phyloP scores from a whole-genome alignment of 2,797 vertebrate species.

The Periophthalmus magnuspinnatus region DNA sequence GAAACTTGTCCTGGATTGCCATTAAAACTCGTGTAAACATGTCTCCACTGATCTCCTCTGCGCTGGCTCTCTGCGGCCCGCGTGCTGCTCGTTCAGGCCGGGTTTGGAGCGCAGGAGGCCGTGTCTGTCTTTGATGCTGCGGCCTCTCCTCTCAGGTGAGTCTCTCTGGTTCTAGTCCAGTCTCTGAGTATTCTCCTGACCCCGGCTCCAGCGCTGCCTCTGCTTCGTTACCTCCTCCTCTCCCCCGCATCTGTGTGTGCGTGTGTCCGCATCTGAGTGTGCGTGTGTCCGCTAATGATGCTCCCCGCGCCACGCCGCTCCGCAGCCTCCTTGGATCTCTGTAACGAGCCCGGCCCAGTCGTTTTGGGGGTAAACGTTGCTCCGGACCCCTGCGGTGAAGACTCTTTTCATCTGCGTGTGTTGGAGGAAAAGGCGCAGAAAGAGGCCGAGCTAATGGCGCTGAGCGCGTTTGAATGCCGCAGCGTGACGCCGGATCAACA shows the following conservation, averaged over 20 bases:
- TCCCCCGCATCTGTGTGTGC: background rate
- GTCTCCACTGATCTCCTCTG: too few species aligned
- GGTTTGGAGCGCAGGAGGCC: too few species aligned
- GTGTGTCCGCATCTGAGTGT: background rate
- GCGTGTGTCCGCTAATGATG: background rate
- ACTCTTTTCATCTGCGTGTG: background rate
- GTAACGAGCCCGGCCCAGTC: constrained; percentile 1
- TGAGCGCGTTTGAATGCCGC: background rate
- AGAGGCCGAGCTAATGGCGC: constrained; percentile 3
- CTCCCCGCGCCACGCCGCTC: too few species aligned
- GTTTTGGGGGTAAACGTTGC: background rate
- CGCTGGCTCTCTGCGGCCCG: too few species aligned
- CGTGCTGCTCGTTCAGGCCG: too few species aligned
- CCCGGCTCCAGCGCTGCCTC: too few species aligned
- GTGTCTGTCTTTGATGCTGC: too few species aligned
- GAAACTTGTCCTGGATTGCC: too few species aligned
- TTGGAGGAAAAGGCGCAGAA: background rate
- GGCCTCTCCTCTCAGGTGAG: too few species aligned
- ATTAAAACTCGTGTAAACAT: too few species aligned
- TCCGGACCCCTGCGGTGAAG: background rate
- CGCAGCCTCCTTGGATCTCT: background rate
- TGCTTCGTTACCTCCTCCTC: background rate
- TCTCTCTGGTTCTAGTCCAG: background rate
- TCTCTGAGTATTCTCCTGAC: background rate
- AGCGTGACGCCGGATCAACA: background rate